Conservation (phyloP, 1,140 invertebrate species). For the Bombyx mandarina region DNA sequence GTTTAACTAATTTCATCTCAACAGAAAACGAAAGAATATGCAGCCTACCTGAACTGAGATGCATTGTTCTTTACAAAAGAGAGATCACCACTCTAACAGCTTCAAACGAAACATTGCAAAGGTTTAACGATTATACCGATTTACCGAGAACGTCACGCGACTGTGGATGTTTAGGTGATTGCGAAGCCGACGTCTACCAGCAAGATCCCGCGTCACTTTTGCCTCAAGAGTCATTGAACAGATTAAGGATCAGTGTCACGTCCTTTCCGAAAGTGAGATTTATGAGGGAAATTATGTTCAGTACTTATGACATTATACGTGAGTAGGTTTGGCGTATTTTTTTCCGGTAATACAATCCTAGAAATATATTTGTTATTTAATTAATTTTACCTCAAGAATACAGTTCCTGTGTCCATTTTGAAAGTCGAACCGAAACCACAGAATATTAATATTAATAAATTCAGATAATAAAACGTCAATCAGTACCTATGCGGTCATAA, state of each 20-base stretch:
- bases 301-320: constrained; percentile 43
- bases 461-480: neutral
- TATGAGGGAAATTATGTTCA: constrained; percentile 47
- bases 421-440: too few species aligned
- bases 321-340: constrained; percentile 20
- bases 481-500: neutral
- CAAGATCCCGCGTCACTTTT: constrained; percentile 37
- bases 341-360: neutral
- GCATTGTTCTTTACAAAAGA: constrained; percentile 32
- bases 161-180: constrained; percentile 42
- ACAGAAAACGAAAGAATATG: constrained; percentile 43
- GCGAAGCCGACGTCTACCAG: constrained; percentile 44
- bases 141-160: constrained; percentile 34
- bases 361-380: neutral
- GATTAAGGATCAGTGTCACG: constrained; percentile 34
- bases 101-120: constrained; percentile 25
- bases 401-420: too few species aligned
- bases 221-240: constrained; percentile 16
- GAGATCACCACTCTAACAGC: constrained; percentile 38
- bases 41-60: constrained; percentile 34
- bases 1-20: too few species aligned
- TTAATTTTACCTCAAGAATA: too few species aligned
- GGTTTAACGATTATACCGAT: constrained; percentile 17
- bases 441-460: neutral
- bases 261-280: constrained; percentile 48